Conservation (phyloP, 2,888 invertebrate genomes). For the Apocheima hispidaria region DNA sequence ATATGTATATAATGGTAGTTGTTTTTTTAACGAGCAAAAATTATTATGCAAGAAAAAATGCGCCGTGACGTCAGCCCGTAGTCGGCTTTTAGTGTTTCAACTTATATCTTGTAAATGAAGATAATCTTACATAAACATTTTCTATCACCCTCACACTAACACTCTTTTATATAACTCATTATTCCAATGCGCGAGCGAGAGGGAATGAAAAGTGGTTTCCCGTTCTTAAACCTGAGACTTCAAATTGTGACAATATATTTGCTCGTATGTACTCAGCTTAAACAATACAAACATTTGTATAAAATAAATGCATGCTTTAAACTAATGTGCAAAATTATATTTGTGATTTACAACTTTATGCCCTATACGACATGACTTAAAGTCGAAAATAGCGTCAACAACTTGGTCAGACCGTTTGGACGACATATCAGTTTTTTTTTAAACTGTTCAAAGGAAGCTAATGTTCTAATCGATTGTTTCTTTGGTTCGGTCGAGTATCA, state of each 20-base stretch:
- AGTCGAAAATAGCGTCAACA: constrained; percentile 18
- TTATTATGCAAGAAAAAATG: too few species aligned
- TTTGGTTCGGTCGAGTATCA: constrained; percentile 21
- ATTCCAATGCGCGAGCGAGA: too few species aligned
- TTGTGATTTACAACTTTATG: constrained; percentile 20
- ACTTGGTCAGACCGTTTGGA: constrained; percentile 16
- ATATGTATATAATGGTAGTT: too few species aligned
- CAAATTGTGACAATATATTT: background rate
- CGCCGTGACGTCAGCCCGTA: too few species aligned
- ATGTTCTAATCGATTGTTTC: constrained; percentile 14
- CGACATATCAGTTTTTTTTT: constrained; percentile 5
- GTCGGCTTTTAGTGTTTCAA: too few species aligned
- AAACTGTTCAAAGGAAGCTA: constrained; percentile 15
- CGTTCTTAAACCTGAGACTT: too few species aligned
- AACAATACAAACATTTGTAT: constrained; percentile 14
- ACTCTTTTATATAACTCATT: too few species aligned
- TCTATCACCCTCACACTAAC: too few species aligned
- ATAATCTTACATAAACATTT: background rate
- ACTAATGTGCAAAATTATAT: constrained; percentile 19
- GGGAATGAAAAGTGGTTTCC: too few species aligned
- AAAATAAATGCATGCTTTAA: constrained; percentile 27
- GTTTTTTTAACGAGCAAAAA: too few species aligned
- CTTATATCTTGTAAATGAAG: background rate
- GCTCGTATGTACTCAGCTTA: background rate
- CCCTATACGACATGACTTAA: constrained; percentile 10